A percentile compares a stretch with the other conserved stretches of the same genome.
Evolutionary conservation across 2,888 invertebrate genomes (phyloP).

Genomic region (Oscheius sp.): DNA sequence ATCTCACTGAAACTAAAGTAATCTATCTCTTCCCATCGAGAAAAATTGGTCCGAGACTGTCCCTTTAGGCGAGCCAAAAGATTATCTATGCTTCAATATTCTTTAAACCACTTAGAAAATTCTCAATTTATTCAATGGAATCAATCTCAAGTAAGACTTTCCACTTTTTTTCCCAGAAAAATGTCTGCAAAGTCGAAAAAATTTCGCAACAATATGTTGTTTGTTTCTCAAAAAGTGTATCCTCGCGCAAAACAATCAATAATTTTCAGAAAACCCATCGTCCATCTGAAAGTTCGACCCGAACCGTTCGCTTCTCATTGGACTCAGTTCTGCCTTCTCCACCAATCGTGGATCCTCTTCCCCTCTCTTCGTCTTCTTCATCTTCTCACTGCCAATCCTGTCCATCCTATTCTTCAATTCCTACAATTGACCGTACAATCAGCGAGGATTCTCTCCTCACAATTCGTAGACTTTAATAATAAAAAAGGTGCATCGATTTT

Average conservation of each 20-base stretch:
- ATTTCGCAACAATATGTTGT: no score
- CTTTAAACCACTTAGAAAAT: no score
- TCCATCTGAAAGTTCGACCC: slow-evolving; percentile 4
- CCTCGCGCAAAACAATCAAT: not conserved
- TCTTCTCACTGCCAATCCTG: not conserved
- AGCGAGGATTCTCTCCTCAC: slow-evolving; percentile 50
- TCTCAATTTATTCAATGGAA: no score
- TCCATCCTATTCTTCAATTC: slow-evolving; percentile 43
- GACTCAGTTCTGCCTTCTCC: slow-evolving; percentile 9
- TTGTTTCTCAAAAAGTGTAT: no score
- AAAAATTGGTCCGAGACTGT: no score
- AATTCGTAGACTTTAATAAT: slow-evolving; percentile 34
- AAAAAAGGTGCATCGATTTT: slow-evolving; percentile 1
- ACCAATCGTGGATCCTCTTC: not conserved
- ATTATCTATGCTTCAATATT: no score
- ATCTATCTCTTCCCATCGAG: no score
- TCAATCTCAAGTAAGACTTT: no score
- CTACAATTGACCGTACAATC: slow-evolving; percentile 53
- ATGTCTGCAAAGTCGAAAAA: no score
- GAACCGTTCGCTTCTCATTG: slow-evolving; percentile 21
- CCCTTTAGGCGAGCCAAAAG: no score
- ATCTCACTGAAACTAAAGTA: no score
- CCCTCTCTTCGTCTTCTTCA: not conserved
- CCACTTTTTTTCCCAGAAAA: no score
- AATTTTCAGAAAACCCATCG: slow-evolving; percentile 8